Evolutionary conservation across 2,113 vertebrate genomes (phyloP), one percentile per base, ranked within the genome.

Genomic region (Vulpes ferrilata): DNA sequence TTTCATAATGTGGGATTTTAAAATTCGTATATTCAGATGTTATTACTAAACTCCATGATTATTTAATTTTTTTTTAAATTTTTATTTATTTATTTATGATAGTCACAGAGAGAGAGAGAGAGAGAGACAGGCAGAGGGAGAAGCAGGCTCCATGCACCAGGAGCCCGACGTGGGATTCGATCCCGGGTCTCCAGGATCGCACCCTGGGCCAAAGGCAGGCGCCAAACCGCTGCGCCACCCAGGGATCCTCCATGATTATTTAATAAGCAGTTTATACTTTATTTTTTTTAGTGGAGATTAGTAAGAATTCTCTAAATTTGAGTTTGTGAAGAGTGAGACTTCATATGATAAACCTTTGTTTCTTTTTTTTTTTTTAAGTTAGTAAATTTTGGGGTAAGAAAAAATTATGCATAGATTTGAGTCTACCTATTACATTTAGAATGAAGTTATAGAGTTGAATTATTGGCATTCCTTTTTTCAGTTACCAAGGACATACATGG

Each of bases 281-380:
- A 25, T 57, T 94, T 30, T 55, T 93, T 85, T 55, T 87, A 57
- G 55, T 93, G 48, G 35, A 55, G 4, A 87, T 71, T 71, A 85
- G 19, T 95, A 93, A 90, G 38, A 86, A 87, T 87, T 60, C 74
- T 81, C 20, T 87, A 15, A 65, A 38, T 93, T 89, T 67, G 11
- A 91, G 11, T 88, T 80, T 11, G 55, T 85, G 23, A 90, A 90
- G 88, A 69, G 53, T 90, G 64, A 92, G 20, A 9, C 84, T 87
- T 73, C 3, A 53, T 92, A 22, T 96, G 76, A 90, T 65, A 96
- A 90, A 67, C 30, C 51, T 43, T 43, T 19, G 38, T 88, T 71
- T 93, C 19, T 85, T 59, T 38, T 84, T 85, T 84, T 85, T 85
- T 43, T 92, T 95, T 64, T 65, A 60, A 91, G 38, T 91, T 76